A percentile compares a stretch with the other conserved stretches of the same genome.
These are phyloP conservation scores for Myiozetetes cayanensis DNA, from an alignment of 2,113 vertebrate genomes.

Conservation along the genomic window DNA sequence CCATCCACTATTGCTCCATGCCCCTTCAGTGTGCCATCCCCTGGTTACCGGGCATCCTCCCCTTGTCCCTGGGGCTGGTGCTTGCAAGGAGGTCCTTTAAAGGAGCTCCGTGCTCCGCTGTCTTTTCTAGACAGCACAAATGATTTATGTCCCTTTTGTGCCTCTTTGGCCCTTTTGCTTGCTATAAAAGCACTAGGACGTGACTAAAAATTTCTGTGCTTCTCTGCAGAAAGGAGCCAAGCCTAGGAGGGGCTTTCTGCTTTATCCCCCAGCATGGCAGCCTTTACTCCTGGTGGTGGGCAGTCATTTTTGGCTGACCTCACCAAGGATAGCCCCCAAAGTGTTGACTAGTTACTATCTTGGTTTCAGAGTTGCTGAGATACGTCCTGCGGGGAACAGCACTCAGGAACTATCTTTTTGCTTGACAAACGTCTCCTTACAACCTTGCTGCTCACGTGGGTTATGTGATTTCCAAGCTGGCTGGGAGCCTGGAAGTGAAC, in stretches of 20 bases:
- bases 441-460: conserved; percentile 20
- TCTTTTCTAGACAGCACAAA: not conserved
- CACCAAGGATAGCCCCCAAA: not conserved
- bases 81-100: not conserved
- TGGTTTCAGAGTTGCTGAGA: conserved; percentile 4
- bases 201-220: not conserved
- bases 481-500: conserved; percentile 57
- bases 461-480: conserved; percentile 54
- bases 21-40: not conserved
- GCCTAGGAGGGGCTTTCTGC: not conserved
- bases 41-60: not conserved
- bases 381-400: not conserved
- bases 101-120: not conserved
- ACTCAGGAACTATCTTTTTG: not conserved
- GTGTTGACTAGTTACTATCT: not conserved
- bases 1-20: not conserved
- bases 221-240: not conserved
- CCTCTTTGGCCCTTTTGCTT: not conserved
- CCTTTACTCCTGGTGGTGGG: not conserved
- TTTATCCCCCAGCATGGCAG: not conserved
- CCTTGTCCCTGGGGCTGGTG: not conserved
- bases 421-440: conserved; percentile 18
- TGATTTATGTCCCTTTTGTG: not conserved
- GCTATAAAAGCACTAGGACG: not conserved
- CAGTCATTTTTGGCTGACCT: not conserved